Conservation (phyloP, 1,140 invertebrate genomes). For the Drosophila sproati region DNA sequence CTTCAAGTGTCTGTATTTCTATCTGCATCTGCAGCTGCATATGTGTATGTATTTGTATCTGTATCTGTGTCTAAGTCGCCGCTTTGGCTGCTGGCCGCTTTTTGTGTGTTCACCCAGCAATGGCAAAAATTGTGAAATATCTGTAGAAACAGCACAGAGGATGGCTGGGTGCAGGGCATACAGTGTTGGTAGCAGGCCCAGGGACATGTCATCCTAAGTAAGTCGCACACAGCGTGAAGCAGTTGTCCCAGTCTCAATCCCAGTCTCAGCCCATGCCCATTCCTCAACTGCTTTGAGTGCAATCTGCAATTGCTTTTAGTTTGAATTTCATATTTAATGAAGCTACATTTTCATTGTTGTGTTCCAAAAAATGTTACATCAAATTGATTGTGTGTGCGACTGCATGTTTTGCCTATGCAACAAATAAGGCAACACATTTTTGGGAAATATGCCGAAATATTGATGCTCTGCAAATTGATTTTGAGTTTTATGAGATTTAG, state of each 20-base stretch:
- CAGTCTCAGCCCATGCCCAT: neutral
- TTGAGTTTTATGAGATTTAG: too few species aligned
- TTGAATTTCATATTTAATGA: slow-evolving; percentile 77
- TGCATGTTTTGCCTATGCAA: slow-evolving; percentile 39
- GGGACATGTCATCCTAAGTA: slow-evolving; percentile 24
- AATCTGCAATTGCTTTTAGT: slow-evolving; percentile 69
- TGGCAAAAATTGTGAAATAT: slow-evolving; percentile 67
- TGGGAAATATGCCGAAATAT: neutral
- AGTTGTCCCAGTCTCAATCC: slow-evolving; percentile 16
- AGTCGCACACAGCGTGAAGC: slow-evolving; percentile 18
- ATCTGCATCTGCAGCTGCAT: slow-evolving; percentile 5
- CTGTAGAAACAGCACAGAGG: slow-evolving; percentile 11
- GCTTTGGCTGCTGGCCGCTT: slow-evolving; percentile 42
- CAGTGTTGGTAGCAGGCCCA: slow-evolving; percentile 20
- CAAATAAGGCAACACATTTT: slow-evolving; percentile 24
- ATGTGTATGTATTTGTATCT: slow-evolving; percentile 1
- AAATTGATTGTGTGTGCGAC: slow-evolving; percentile 55
- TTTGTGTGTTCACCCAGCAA: slow-evolving; percentile 25
- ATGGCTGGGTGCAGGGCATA: neutral
- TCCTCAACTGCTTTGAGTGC: slow-evolving; percentile 30
- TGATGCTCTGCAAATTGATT: slow-evolving; percentile 12
- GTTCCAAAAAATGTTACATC: slow-evolving; percentile 61
- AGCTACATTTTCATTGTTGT: slow-evolving; percentile 64
- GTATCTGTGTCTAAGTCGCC: slow-evolving; percentile 36
- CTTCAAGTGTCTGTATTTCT: slow-evolving; percentile 72